Evolutionary conservation across 2,113 vertebrate genomes (phyloP).

Genomic region (Hassar affinis): DNA sequence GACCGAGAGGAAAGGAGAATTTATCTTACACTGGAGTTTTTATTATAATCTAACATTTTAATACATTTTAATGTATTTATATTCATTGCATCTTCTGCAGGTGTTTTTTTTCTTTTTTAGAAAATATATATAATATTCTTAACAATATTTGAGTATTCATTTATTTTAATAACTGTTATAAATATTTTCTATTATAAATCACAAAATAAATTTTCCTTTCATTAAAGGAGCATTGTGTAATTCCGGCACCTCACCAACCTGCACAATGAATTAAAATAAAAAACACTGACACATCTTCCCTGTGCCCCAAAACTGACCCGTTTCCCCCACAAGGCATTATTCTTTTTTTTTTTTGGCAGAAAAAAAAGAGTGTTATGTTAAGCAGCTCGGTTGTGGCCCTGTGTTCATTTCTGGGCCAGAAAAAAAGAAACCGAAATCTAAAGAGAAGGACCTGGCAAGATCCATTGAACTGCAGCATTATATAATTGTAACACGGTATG

Average conservation of each 20-base stretch:
- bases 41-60: neutral
- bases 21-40: no score
- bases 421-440: neutral
- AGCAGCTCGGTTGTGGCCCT: neutral
- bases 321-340: no score
- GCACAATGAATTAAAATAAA: neutral
- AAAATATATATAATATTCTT: neutral
- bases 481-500: neutral
- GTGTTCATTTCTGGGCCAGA: neutral
- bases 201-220: neutral
- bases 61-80: no score
- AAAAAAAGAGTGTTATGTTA: neutral
- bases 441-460: neutral
- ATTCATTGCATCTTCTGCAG: neutral
- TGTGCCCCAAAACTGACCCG: neutral
- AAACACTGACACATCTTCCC: neutral
- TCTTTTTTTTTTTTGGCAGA: neutral
- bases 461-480: neutral
- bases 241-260: neutral
- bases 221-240: neutral
- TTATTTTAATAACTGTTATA: neutral
- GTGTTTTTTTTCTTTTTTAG: neutral
- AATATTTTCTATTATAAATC: neutral
- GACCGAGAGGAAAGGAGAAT: neutral
- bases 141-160: neutral